Evolutionary conservation across 2,888 invertebrate species (phyloP).

Genomic region (Melanchra persicariae): DNA sequence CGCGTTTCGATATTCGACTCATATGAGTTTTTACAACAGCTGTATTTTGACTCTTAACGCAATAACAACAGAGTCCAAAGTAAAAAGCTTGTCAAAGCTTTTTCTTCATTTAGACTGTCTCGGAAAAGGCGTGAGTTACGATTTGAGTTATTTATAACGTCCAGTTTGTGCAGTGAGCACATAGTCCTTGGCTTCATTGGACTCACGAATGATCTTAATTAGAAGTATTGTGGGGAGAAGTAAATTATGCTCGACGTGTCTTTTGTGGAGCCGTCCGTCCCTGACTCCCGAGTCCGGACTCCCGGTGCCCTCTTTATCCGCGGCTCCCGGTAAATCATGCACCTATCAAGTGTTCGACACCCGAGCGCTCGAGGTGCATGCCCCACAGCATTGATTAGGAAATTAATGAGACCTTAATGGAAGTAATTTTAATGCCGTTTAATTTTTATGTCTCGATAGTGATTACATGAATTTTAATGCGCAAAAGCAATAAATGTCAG

Average conservation of each 20-base stretch:
- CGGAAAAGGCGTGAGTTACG: slow-evolving; percentile 85
- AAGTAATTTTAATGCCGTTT: slow-evolving; percentile 85
- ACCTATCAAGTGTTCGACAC: slow-evolving; percentile 72
- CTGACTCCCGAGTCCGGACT: slow-evolving; percentile 22
- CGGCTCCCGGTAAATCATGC: slow-evolving; percentile 84
- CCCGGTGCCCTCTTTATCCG: slow-evolving; percentile 54
- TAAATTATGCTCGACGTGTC: slow-evolving; percentile 83
- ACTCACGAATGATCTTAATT: slow-evolving; percentile 89
- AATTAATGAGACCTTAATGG: slow-evolving; percentile 88
- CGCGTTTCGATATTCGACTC: slow-evolving; percentile 74
- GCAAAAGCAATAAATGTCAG: slow-evolving; percentile 84
- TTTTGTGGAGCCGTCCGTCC: slow-evolving; percentile 73
- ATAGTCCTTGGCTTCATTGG: slow-evolving; percentile 84
- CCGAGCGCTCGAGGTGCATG: slow-evolving; percentile 68
- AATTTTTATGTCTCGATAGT: slow-evolving; percentile 82
- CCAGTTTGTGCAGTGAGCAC: slow-evolving; percentile 85
- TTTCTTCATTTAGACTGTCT: slow-evolving; percentile 76
- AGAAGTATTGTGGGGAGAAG: slow-evolving; percentile 87
- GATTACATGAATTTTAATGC: slow-evolving; percentile 86
- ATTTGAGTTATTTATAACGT: slow-evolving; percentile 88
- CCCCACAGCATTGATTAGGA: slow-evolving; percentile 86
- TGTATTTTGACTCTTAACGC: slow-evolving; percentile 74
- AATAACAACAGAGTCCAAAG: slow-evolving; percentile 69
- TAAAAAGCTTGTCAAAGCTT: slow-evolving; percentile 50
- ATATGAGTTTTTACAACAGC: slow-evolving; percentile 48